phyloP scores from a whole-genome alignment of 2,113 vertebrate species.

The Neofelis nebulosa region DNA sequence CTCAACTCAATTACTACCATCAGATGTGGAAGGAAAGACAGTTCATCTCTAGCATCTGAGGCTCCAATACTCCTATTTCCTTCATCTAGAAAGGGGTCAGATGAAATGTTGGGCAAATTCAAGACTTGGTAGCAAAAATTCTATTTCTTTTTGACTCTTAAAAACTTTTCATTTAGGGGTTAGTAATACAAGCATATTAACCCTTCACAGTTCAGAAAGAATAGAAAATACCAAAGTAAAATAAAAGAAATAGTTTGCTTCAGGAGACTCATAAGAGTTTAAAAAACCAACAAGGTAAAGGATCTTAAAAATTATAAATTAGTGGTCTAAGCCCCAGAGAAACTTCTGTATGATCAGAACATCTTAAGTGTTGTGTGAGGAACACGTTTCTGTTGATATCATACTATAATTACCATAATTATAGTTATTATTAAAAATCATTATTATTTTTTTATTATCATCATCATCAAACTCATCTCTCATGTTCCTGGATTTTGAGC shows the following conservation, averaged over 20 bases:
- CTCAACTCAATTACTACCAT: background rate
- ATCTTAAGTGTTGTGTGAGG: background rate
- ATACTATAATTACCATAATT: background rate
- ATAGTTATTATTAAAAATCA: constrained; percentile 15
- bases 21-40: background rate
- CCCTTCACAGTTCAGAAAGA: constrained; percentile 17
- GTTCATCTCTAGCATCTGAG: background rate
- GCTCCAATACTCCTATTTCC: background rate
- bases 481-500: background rate
- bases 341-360: background rate
- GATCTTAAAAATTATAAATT: constrained; percentile 42
- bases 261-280: constrained; percentile 20
- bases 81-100: constrained; percentile 36
- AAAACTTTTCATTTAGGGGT: background rate
- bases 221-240: constrained; percentile 40
- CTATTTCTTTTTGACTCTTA: constrained; percentile 42
- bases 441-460: background rate
- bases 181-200: constrained; percentile 46
- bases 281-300: background rate
- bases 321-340: background rate
- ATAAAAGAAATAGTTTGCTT: background rate
- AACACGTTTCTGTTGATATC: constrained; percentile 30
- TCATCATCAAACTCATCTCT: constrained; percentile 32
- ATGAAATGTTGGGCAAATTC: background rate
- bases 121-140: background rate